Base-by-base conservation (phyloP, 2,888 invertebrate species). In the Drosophila emarginata region DNA sequence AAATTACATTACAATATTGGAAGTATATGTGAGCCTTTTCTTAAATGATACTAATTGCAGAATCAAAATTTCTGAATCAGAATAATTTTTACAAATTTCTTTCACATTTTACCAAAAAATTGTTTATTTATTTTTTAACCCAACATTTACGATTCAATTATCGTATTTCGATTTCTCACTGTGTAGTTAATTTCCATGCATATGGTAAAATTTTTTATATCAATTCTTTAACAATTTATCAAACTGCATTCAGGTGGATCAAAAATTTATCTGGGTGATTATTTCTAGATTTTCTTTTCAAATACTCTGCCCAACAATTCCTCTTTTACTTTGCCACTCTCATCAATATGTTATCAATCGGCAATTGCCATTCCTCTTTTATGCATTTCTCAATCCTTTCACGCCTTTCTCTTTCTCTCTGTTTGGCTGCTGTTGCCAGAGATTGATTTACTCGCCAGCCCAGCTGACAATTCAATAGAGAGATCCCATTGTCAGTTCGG, bases 351-450 rank as follows among this genome's bases (percentile, higher is more conserved):
- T 76, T 75, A 78, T 72, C 80, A 62, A 62, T 63, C 51, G 26
- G n/a, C 57, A 54, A 57, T 52, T 40, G 56, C 15, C 32, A 52
- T 6, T 61, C 40, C 51, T 51, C 61, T 50, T 12, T 11, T 45
- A 2, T 26, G 14, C 40, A 57, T 65, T 61, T 37, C 77, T 54
- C 71, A 76, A 80, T 88, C 88, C 84, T 82, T 87, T 86, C 88
- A 88, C 83, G 74, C 88, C 88, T 84, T 84, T 84, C 88, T 87
- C 88, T 77, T 23, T 40, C 61, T 28, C 40, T 32, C 5, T 2
- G 3, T 21, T 14, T 4, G 11, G 80, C 74, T 74, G 76, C 54
- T 56, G 53, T 67, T 50, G 59, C 68, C 67, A 62, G 85, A 62
- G 85, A 85, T 82, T 80, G 83, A 80, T 78, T 73, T 73, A 76